These are phyloP conservation scores for Zhuqinia jingwanae DNA, from an alignment of 2,888 invertebrate genomes.

Conservation along the genomic window DNA sequence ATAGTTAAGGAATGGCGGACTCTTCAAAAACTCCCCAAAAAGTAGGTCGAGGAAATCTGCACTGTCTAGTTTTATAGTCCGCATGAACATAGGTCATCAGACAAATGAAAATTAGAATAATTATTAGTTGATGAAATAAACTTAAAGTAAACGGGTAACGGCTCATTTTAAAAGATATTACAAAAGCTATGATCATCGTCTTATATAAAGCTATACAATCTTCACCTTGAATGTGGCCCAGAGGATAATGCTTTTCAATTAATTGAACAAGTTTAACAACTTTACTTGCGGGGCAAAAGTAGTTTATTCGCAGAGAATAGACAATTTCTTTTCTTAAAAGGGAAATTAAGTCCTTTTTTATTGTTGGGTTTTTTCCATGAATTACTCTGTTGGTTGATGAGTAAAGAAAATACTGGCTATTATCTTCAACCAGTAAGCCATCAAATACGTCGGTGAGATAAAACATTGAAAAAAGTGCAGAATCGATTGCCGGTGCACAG, in stretches of 20 bases:
- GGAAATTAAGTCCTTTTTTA: constrained; percentile 23
- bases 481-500: constrained; percentile 55
- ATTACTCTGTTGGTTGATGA: too few relatives aligned
- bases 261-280: constrained; percentile 49
- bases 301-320: constrained; percentile 68
- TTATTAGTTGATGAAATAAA: too few relatives aligned
- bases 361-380: too few relatives aligned
- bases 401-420: not conserved
- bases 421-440: constrained; percentile 20
- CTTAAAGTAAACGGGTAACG: too few relatives aligned
- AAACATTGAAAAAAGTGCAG: constrained; percentile 69
- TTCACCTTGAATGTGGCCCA: constrained; percentile 51
- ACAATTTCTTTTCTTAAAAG: constrained; percentile 68
- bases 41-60: constrained; percentile 57
- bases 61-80: constrained; percentile 25
- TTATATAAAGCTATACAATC: not conserved
- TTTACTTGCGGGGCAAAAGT: constrained; percentile 70
- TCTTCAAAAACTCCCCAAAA: constrained; percentile 39
- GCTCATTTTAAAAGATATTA: too few relatives aligned
- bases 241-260: constrained; percentile 38
- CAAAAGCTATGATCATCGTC: not conserved
- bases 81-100: too few relatives aligned
- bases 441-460: constrained; percentile 71
- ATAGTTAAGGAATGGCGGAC: constrained; percentile 29
- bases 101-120: too few relatives aligned